A percentile compares a stretch with the other conserved stretches of the same genome.
These are phyloP conservation scores for Crotalus helleri DNA, from an alignment of 2,113 vertebrate species.

Conservation along the genomic window DNA sequence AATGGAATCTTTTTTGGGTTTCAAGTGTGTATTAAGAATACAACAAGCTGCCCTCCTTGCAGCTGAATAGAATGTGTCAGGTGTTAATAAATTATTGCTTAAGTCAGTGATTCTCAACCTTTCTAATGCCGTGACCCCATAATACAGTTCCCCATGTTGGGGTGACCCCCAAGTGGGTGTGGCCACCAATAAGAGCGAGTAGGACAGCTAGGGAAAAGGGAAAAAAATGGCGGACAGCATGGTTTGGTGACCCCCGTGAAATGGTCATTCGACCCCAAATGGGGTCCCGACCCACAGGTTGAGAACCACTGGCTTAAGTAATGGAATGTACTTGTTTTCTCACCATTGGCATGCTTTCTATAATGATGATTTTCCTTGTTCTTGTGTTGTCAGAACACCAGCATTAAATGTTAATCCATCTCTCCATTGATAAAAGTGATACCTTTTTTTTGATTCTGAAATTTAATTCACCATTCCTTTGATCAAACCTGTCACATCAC, in stretches of 20 bases:
- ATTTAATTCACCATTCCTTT: neutral
- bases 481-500: neutral
- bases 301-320: no score
- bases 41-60: neutral
- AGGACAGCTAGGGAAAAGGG: no score
- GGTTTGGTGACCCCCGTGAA: no score
- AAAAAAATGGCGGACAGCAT: no score
- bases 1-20: neutral
- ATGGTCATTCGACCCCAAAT: no score
- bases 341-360: neutral
- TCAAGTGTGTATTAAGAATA: neutral
- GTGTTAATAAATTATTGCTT: neutral
- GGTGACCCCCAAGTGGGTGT: no score
- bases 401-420: neutral
- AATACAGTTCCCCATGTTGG: no score
- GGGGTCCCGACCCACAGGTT: no score
- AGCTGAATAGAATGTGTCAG: neutral
- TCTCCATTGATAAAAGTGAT: neutral
- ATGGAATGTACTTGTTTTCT: neutral
- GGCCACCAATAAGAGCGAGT: no score
- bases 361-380: neutral
- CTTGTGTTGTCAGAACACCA: neutral
- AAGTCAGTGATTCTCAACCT: no score
- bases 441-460: neutral
- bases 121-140: no score